A percentile compares a stretch with the other conserved stretches of the same genome.
phyloP scores from a whole-genome alignment of 2,113 vertebrate species.

The Solenodon paradoxus region DNA sequence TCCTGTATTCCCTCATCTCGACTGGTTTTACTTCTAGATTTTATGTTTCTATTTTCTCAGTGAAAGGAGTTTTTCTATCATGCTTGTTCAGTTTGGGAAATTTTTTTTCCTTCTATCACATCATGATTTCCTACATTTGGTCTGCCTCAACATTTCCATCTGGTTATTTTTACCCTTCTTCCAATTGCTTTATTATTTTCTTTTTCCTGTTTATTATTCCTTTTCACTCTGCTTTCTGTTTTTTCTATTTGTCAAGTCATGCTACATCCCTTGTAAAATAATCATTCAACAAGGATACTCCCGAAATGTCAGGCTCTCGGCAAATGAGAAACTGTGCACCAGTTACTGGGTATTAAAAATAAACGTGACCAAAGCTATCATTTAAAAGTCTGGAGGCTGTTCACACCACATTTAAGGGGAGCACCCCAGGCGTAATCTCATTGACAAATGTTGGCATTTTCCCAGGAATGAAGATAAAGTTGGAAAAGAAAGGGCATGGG shows the following conservation, averaged over 20 bases:
- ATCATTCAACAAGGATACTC: not conserved
- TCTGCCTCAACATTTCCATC: not conserved
- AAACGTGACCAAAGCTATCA: not conserved
- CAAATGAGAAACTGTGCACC: not conserved
- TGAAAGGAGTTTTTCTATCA: not conserved
- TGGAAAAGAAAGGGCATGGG: not conserved
- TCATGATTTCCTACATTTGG: not conserved
- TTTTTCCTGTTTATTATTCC: slow-evolving; percentile 54
- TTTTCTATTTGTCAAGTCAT: slow-evolving; percentile 1
- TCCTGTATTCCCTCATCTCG: not conserved
- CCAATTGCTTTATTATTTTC: slow-evolving; percentile 57
- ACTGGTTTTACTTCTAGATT: slow-evolving; percentile 29
- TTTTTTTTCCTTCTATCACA: not conserved
- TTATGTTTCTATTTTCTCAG: not conserved
- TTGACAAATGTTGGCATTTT: not conserved
- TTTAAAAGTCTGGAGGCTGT: not conserved
- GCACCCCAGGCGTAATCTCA: not conserved
- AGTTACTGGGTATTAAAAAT: not conserved
- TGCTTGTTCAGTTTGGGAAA: not conserved
- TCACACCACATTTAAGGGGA: not conserved
- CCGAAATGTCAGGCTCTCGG: not conserved
- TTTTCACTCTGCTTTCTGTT: slow-evolving; percentile 10
- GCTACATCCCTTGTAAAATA: not conserved
- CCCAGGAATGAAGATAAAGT: not conserved
- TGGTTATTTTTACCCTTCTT: slow-evolving; percentile 45